These are phyloP conservation scores for Babyrousa celebensis DNA, from an alignment of 2,797 vertebrate species.

Conservation along the genomic window DNA sequence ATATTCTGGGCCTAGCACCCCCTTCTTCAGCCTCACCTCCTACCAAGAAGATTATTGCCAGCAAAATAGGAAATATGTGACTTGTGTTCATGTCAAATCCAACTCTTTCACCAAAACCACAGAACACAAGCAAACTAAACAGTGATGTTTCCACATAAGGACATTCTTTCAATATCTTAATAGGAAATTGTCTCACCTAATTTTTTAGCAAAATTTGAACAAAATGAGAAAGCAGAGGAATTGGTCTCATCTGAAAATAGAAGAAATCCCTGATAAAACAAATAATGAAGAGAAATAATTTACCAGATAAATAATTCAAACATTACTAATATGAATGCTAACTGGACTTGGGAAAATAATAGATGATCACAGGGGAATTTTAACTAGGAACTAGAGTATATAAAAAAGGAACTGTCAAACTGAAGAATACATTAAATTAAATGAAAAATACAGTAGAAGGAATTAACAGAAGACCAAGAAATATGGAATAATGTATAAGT, in stretches of 20 bases:
- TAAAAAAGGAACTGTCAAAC: not conserved
- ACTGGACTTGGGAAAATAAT: not conserved
- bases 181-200: not conserved
- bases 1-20: not conserved
- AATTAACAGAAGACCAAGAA: too few relatives aligned
- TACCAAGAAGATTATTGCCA: not conserved
- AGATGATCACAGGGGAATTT: too few relatives aligned
- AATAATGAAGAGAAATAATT: not conserved
- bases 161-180: not conserved
- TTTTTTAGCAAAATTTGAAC: not conserved
- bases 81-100: not conserved
- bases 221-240: not conserved
- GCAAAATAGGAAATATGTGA: not conserved
- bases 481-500: not conserved
- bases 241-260: not conserved
- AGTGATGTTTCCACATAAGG: not conserved
- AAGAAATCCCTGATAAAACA: not conserved
- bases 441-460: not conserved
- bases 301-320: not conserved
- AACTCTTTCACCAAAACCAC: not conserved
- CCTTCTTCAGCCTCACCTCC: not conserved
- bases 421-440: not conserved
- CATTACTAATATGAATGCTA: not conserved
- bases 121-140: not conserved
- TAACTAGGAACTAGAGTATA: not conserved